Evolutionary conservation across 2,888 invertebrate genomes (phyloP).

Genomic region (Drosophila merina): DNA sequence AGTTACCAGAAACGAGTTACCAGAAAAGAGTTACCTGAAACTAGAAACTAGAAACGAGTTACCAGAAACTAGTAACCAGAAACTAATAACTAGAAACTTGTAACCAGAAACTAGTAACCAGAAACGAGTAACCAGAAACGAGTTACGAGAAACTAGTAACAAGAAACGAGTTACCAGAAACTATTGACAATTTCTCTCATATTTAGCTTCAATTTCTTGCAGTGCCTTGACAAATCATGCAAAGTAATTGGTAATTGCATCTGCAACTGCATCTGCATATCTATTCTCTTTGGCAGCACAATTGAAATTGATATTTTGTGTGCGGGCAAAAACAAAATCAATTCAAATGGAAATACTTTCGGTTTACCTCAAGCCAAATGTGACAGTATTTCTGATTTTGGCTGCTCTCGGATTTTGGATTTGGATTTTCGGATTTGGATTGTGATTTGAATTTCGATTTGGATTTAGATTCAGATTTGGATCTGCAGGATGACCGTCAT

Average conservation of each 20-base stretch:
- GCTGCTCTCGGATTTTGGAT: neutral
- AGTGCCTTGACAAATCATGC: slow-evolving; percentile 35
- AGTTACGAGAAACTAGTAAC: neutral
- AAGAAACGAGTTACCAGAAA: neutral
- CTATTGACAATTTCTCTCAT: neutral
- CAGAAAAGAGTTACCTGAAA: too few relatives aligned
- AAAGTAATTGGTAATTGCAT: slow-evolving; percentile 49
- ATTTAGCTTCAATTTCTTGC: too few relatives aligned
- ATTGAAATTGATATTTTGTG: slow-evolving; percentile 15
- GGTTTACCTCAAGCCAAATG: slow-evolving; percentile 40
- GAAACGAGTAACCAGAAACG: neutral
- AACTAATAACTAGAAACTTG: neutral
- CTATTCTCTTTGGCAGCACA: too few relatives aligned
- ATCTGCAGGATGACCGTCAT: neutral
- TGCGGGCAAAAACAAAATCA: slow-evolving; percentile 17
- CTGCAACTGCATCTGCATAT: slow-evolving; percentile 39
- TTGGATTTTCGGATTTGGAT: slow-evolving; percentile 1
- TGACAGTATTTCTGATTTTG: slow-evolving; percentile 24
- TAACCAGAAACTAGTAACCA: neutral
- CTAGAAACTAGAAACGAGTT: neutral
- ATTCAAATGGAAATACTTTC: slow-evolving; percentile 35
- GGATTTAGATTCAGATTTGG: neutral
- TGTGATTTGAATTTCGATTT: neutral
- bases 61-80: neutral
- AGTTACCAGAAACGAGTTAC: neutral